Conservation (phyloP, 2,113 vertebrate species). For the Chaetodon auriga region DNA sequence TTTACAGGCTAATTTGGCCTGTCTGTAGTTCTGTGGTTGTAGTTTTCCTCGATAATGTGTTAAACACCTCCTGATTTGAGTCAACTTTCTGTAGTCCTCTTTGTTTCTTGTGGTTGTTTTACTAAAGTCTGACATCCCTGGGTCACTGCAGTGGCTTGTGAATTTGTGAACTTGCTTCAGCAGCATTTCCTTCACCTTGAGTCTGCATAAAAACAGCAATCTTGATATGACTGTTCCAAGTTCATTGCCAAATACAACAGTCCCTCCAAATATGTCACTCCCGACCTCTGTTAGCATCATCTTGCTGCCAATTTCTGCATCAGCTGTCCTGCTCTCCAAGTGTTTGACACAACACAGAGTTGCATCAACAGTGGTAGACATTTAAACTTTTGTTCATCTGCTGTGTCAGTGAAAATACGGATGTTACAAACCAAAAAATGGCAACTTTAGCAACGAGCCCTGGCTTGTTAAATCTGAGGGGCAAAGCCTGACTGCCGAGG, state of each 20-base stretch:
- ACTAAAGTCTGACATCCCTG: not conserved
- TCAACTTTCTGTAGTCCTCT: not conserved
- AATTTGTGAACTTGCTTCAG: conserved; percentile 19
- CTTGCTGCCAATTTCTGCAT: conserved; percentile 13
- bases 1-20: not conserved
- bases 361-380: not conserved
- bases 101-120: conserved; percentile 8
- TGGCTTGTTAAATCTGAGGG: not conserved
- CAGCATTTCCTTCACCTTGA: conserved; percentile 17
- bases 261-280: conserved; percentile 7
- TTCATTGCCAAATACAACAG: not conserved
- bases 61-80: not conserved
- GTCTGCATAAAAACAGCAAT: conserved; percentile 16
- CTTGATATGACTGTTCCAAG: conserved; percentile 8
- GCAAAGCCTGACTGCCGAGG: not conserved
- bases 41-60: not conserved
- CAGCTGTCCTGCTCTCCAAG: not conserved
- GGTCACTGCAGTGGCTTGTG: not conserved
- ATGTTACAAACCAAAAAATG: not conserved
- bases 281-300: not conserved
- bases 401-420: not conserved
- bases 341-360: not conserved
- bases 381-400: conserved; percentile 3
- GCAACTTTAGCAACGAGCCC: conserved; percentile 1
- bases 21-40: not conserved